Base-by-base conservation (phyloP, 2,888 invertebrate species). In the Mycalesis mineus region DNA sequence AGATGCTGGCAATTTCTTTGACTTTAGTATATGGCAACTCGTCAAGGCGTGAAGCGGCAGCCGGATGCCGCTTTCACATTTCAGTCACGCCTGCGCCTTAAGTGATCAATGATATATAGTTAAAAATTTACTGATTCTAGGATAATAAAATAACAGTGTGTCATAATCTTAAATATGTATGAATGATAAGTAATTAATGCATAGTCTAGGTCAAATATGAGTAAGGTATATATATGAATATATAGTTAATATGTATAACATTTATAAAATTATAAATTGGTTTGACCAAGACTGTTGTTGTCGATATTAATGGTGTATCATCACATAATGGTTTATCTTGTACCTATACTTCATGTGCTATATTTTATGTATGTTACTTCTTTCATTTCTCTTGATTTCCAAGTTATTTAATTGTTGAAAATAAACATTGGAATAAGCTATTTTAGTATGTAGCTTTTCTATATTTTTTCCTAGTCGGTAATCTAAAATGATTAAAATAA, bases 241-340 rank as follows among this genome's bases (percentile, higher is more conserved):
- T 29, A 58, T 58, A 63, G 67, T 65, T 63, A 69, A 66, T 70
- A n/a, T n/a, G n/a, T n/a, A n/a, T 22, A 22, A 22, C 22, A 22
- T 22, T 22, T 22, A 22, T 4, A 71, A 55, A 68, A 68, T 66
- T 59, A 60, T 31, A 48, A 49, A 48, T 62, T 60, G 58, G 41
- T 61, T 77, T 78, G 76, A 77, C 68, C 73, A 72, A 80, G 80
- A 81, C 83, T 83, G 79, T 81, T 83, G 80, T 81, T 81, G 78
- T 82, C 70, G 67, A 72, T 75, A 72, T 71, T 66, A 58, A 72
- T 67, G 68, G 60, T 64, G 65, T 73, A 41, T 50, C 52, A 52
- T 48, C 52, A 28, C 45, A 48, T 33, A 7, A 70, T 74, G 77
- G 75, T 73, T 77, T 76, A 75, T 60, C 58, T 61, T 66, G 9